phyloP scores from a whole-genome alignment of 1,140 invertebrate species.

The Meloidogyne exigua region DNA sequence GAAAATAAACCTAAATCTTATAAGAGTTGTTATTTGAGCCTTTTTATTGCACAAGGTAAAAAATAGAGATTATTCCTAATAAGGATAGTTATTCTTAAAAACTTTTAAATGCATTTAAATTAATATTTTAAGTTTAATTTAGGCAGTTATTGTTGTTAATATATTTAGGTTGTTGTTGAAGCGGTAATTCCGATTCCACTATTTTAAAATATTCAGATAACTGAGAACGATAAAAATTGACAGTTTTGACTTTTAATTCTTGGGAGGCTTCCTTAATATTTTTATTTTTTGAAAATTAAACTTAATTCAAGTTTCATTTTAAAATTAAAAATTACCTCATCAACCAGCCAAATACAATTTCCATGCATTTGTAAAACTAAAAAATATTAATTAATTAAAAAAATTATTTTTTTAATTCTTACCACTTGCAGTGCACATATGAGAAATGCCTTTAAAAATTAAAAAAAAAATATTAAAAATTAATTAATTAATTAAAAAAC shows the following conservation, averaged over 20 bases:
- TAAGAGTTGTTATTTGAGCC: too few species aligned
- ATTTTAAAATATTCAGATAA: background rate
- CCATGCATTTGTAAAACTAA: slow-evolving; percentile 93
- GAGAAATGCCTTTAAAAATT: slow-evolving; percentile 76
- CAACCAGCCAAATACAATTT: slow-evolving; percentile 86
- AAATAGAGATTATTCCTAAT: too few species aligned
- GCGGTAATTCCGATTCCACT: background rate
- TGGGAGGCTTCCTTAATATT: slow-evolving; percentile 81
- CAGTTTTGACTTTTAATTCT: slow-evolving; percentile 93
- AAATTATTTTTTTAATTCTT: background rate
- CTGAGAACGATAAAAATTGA: slow-evolving; percentile 78
- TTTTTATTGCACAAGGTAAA: too few species aligned
- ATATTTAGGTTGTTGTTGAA: background rate
- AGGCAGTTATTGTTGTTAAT: background rate
- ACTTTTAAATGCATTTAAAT: background rate
- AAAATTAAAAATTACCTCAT: slow-evolving; percentile 72
- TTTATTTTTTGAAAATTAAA: background rate
- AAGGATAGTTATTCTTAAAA: background rate
- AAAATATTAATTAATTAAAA: slow-evolving; percentile 60
- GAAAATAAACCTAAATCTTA: too few species aligned
- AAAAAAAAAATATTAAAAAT: too few species aligned
- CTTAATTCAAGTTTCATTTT: background rate
- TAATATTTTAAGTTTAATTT: background rate
- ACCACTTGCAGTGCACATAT: slow-evolving; percentile 85
- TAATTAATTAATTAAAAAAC: too few species aligned